Evolutionary conservation across 1,140 invertebrate genomes (phyloP), one percentile per base, ranked within the genome.

Genomic region (Cephus cinctus): DNA sequence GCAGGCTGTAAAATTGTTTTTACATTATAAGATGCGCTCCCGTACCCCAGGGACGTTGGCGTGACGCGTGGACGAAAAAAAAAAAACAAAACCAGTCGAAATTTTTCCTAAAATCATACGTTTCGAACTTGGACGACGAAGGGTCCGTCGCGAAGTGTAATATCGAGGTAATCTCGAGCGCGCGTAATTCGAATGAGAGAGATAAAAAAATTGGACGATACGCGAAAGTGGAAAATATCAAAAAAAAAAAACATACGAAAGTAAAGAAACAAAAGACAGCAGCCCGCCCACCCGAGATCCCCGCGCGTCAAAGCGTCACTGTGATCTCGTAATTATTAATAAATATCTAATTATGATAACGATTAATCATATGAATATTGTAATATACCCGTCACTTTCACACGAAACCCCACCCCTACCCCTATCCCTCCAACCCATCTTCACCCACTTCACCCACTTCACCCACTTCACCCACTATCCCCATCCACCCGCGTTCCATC

Each of bases 221-320:
- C 9, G 19, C 9, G 9, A 9, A 36, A 36, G 8, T 36, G 19
- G 15, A 36, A 36, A 15, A 11, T 15, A 36, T 36, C 14, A 36
- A 35, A 35, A 14, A 30, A 9, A 14, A 36, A 11, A 36, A 36
- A 36, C 12, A 3, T 11, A 30, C 9, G 8, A 36, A 54, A 52
- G 48, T 53, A 16, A 47, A 49, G 32, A 57, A 53, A 55, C 57
- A 57, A 62, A 61, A 36, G 45, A 49, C 46, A 55, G 57, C 71
- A 74, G 71, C 68, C 71, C 69, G 67, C 69, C 66, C 68, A 57
- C 57, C 71, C 60, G 65, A 75, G 73, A 73, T 76, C 68, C 73
- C 71, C 73, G 71, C 73, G 66, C 71, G 73, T 76, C 74, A 75
- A 76, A 76, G 74, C 74, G 71, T 76, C 71, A 75, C 74, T 76